Percentiles rank a stretch among this genome's conserved stretches.
These are phyloP conservation scores for Progne subis DNA, from an alignment of 2,113 vertebrate species.

Conservation along the genomic window DNA sequence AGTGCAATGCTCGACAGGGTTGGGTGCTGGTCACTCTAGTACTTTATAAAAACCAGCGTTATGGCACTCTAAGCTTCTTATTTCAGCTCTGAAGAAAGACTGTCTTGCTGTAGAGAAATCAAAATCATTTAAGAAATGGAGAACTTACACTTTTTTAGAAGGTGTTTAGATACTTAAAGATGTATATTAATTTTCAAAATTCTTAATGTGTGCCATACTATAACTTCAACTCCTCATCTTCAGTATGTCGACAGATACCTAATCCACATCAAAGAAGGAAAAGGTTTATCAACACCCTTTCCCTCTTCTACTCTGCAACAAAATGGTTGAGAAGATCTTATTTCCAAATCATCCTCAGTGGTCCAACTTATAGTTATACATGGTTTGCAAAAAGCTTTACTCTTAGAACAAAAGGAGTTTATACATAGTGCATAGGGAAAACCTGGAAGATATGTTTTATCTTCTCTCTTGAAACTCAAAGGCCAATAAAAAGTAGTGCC, in stretches of 20 bases:
- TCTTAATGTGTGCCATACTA: fast-evolving
- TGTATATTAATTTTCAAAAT: neutral
- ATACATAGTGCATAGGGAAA: neutral
- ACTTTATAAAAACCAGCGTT: neutral
- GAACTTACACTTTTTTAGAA: neutral
- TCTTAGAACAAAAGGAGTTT: neutral
- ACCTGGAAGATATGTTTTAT: neutral
- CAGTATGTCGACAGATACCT: neutral
- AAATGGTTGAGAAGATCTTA: neutral
- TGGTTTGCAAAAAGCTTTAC: neutral
- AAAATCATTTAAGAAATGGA: neutral
- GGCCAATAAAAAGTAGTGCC: neutral
- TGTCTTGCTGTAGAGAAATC: neutral
- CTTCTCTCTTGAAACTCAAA: neutral
- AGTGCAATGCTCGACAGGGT: neutral
- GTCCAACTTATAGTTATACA: neutral
- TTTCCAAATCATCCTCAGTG: neutral
- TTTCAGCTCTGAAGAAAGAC: neutral
- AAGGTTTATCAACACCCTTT: neutral
- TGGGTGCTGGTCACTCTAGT: neutral
- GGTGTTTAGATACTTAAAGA: neutral
- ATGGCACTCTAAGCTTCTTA: neutral
- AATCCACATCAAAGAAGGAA: neutral
- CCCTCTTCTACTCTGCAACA: neutral
- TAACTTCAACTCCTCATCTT: neutral